A percentile compares a stretch with the other conserved stretches of the same genome.
phyloP scores from a whole-genome alignment of 2,888 invertebrate genomes.

The Timema cristinae region DNA sequence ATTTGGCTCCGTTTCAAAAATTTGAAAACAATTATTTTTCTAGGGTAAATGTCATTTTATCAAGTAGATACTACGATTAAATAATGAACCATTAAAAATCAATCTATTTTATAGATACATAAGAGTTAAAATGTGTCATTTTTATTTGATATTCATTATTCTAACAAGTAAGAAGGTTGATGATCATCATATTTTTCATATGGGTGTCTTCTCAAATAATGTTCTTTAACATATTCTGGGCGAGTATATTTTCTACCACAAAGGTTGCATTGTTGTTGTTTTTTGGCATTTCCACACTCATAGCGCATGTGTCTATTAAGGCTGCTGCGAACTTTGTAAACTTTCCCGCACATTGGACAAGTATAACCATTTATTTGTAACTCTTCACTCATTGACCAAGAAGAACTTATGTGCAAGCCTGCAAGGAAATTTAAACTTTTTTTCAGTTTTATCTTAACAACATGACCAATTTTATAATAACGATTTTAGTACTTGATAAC shows the following conservation, averaged over 20 bases:
- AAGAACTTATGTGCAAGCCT: not conserved
- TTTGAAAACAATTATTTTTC: too few relatives aligned
- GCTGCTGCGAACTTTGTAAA: slow-evolving; percentile 37
- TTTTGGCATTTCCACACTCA: slow-evolving; percentile 36
- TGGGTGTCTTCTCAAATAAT: slow-evolving; percentile 18
- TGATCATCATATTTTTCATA: slow-evolving; percentile 1
- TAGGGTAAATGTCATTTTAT: too few relatives aligned
- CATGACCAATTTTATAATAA: too few relatives aligned
- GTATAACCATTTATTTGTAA: slow-evolving; percentile 43
- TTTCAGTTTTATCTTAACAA: too few relatives aligned
- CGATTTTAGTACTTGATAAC: too few relatives aligned
- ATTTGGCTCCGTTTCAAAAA: too few relatives aligned
- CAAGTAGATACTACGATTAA: too few relatives aligned
- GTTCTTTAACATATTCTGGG: slow-evolving; percentile 23
- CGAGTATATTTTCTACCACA: slow-evolving; percentile 40
- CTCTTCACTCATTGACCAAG: not conserved
- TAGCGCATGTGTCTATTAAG: slow-evolving; percentile 39
- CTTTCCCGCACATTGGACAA: slow-evolving; percentile 52
- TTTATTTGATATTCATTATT: too few relatives aligned
- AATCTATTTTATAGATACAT: too few relatives aligned
- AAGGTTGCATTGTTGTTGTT: slow-evolving; percentile 36
- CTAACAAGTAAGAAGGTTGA: not conserved
- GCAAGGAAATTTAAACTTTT: not conserved
- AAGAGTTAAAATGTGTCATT: too few relatives aligned
- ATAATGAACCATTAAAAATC: too few relatives aligned